phyloP scores from a whole-genome alignment of 2,113 vertebrate genomes.

The Podarcis muralis region DNA sequence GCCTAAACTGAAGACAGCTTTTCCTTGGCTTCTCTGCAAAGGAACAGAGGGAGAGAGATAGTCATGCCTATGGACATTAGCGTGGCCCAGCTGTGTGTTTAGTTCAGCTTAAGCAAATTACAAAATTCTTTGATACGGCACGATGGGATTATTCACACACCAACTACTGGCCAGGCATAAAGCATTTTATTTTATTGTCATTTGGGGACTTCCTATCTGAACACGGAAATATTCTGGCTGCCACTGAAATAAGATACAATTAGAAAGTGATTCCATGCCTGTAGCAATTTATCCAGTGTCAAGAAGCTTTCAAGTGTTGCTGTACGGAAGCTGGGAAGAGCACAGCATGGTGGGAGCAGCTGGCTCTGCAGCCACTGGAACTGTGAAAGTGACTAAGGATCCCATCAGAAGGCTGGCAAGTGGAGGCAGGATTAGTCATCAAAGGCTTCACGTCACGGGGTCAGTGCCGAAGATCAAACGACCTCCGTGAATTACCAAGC shows the following conservation, averaged over 20 bases:
- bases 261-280: not conserved
- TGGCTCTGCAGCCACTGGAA: not conserved
- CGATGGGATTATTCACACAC: not conserved
- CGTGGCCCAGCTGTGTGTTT: not conserved
- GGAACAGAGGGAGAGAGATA: not conserved
- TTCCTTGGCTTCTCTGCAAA: not conserved
- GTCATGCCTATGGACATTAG: not conserved
- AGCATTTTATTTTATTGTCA: not conserved
- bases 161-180: not conserved
- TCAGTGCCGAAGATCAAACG: not conserved
- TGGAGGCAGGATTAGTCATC: not conserved
- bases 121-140: not conserved
- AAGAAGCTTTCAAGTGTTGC: not conserved
- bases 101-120: constrained; percentile 6
- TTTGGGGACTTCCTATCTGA: not conserved
- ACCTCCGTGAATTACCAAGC: not conserved
- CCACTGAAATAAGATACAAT: not conserved
- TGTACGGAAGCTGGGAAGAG: not conserved
- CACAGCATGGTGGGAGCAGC: not conserved
- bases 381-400: not conserved
- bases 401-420: not conserved
- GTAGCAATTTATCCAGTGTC: not conserved
- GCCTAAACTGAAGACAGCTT: not conserved
- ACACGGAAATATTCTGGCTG: not conserved
- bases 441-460: not conserved